Base-by-base conservation (phyloP, 2,888 invertebrate species). In the Baccha elongata region DNA sequence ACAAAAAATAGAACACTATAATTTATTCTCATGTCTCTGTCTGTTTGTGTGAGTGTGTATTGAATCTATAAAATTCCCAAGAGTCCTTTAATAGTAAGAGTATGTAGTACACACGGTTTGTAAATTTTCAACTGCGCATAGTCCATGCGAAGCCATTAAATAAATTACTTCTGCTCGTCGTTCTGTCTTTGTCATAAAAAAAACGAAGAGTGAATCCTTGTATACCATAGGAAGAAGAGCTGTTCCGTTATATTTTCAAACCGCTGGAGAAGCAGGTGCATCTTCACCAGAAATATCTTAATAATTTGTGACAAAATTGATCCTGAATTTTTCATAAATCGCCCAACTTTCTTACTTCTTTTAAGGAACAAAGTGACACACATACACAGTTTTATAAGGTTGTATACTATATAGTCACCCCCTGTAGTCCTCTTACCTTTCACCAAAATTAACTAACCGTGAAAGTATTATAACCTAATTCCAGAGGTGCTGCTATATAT, bases 381-480 rank as follows among this genome's bases (percentile, higher is more conserved):
- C 29, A 44, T 60, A 40, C 44, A 60, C 19, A 42, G 17, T 60
- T 60, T 60, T 10, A 3, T 17, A 29, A 1, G 13, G 4, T 13
- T 8, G 58, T 37, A 19, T 1, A 29, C n/a, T 13, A 13, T 13
- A 29, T 13, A 32, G 7, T 1, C 15, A 19, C 42, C 44, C 60
- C 42, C 29, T 6, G 15, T 17, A 17, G 23, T 0, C 21, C 2
- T 26, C 21, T 69, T 13, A n/a, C 7, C 46, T 46, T 19, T 37
- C 40, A 46, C 60, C 8, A 50, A 67, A 62, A 53, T 67, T 62
- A 81, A 76, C 76, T 76, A 81, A 81, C 81, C 71, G 67, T 81
- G 29, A 81, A 65, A 76, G 67, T 81, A 40, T n/a, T n/a, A n/a
- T 58, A 76, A 72, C 81, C 76, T 71, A 67, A 81, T 76, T 67